Percentiles rank a stretch among this genome's conserved stretches.
These are phyloP conservation scores for Macrobrachium rosenbergii DNA, from an alignment of 1,140 invertebrate genomes.

Conservation along the genomic window DNA sequence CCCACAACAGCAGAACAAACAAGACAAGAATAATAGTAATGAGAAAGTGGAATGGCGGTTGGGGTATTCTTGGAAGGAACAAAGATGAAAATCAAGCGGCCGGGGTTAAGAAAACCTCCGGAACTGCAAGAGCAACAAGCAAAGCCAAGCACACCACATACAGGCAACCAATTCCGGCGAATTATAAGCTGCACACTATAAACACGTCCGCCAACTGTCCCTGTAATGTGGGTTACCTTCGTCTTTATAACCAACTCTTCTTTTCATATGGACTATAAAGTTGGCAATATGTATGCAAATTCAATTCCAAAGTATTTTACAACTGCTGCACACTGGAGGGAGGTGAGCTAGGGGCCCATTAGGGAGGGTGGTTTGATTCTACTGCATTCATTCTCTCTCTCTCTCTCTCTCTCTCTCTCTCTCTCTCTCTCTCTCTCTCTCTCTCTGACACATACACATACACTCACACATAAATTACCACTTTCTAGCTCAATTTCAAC, in stretches of 20 bases:
- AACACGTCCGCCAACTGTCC: neutral
- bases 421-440: neutral
- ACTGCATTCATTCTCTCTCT: neutral
- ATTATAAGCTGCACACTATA: too few species aligned
- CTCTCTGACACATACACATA: neutral
- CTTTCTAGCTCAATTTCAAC: too few species aligned
- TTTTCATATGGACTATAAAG: slow-evolving; percentile 53
- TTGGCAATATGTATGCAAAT: slow-evolving; percentile 57
- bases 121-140: too few species aligned
- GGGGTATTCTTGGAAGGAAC: too few species aligned
- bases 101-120: too few species aligned
- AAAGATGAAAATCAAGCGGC: too few species aligned
- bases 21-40: neutral
- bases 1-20: neutral
- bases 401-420: neutral
- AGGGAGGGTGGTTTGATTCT: neutral
- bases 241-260: slow-evolving; percentile 50
- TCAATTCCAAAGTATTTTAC: slow-evolving; percentile 50
- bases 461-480: too few species aligned
- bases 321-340: slow-evolving; percentile 28
- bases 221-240: slow-evolving; percentile 36
- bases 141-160: too few species aligned
- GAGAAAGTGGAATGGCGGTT: neutral
- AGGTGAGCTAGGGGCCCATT: neutral
- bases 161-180: too few species aligned